Base-by-base conservation (phyloP, 2,113 vertebrate species). In the Catharus fuscescens region DNA sequence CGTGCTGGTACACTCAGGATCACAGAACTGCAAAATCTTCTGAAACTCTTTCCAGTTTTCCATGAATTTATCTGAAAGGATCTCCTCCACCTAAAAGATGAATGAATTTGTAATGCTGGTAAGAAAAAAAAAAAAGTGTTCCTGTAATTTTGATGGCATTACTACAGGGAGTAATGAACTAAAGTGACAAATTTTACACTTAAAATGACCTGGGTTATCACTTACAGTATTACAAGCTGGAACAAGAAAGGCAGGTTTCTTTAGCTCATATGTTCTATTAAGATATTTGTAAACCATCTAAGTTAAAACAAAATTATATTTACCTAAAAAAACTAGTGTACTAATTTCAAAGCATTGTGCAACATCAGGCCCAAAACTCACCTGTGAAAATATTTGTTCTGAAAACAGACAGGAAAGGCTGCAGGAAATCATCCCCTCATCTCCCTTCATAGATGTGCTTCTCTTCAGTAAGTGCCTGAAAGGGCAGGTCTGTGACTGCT, bases 181-280 rank as follows among this genome's bases (percentile, higher is more conserved):
- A 36, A 79, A 78, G 77, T 67, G 25, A 72, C 31, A 89, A 79
- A 48, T 56, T 23, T 80, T 20, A 70, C 32, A 45, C 6, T 86
- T 54, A 29, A 74, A 90, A 62, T 53, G 2, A n/a, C 52, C 17
- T 31, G 12, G 18, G 21, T 62, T 47, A 23, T 28, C 7, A 57
- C 95, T 98, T 91, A 98, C 97, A 28, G 89, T 90, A 42, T 85
- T 94, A 97, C 88, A 95, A 16, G 89, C 77, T 87, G 86, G 70
- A 65, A 69, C 64, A 36, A 91, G 71, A 52, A 87, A 48, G 31
- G 52, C 45, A 42, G 36, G 28, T 62, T 93, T 69, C 78, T 97
- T 90, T 48, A 38, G 53, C 53, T 93, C 31, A 42, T 73, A 86
- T 66, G 31, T 66, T 92, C 85, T 88, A 70, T 56, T 84, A 48